Base-by-base conservation (phyloP, 1,140 invertebrate genomes). In the Bombus ignitus region DNA sequence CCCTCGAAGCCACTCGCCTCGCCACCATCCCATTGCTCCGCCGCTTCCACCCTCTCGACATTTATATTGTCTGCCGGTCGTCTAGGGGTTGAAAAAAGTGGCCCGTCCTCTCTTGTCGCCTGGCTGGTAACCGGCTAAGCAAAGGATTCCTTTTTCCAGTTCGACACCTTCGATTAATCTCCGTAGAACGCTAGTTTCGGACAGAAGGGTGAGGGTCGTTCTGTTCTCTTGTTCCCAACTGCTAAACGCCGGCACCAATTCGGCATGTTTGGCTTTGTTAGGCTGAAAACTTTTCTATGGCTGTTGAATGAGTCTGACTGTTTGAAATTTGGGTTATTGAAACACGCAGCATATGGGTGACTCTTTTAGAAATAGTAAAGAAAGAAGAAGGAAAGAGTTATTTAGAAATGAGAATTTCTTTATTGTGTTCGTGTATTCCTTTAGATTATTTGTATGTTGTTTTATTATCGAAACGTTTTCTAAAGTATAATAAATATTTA, bases 1-100 rank as follows among this genome's bases (percentile, higher is more conserved):
- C 91, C 91, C 88, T 85, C 87, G 88, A 86, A 86, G 70, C 81
- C 81, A 91, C 86, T 84, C 91, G 78, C 77, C 89, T 86, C 88
- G 39, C 53, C 15, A 9, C 83, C 82, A 72, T 59, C 22, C 62
- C 42, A 37, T 42, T 70, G 37, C 44, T 73, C 62, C 73, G 87
- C 77, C 57, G 62, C 83, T 86, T 73, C 79, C 65, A 44, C 81
- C 85, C 68, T 70, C 74, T 53, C 88, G 85, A 92, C 92, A 92
- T 94, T 94, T 92, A 92, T 94, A 93, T 93, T 92, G 92, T 93
- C 92, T 91, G 87, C 84, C 44, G 87, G 66, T 91, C 88, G 90
- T 93, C 91, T 93, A 84, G 76, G 85, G 83, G 65, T 59, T 44
- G 53, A 78, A 85, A 68, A 87, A 85, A 39, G 35, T 62, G 35